A percentile compares a stretch with the other conserved stretches of the same genome.
These are phyloP conservation scores for Lethrus apterus DNA, from an alignment of 1,140 invertebrate genomes.

Conservation along the genomic window DNA sequence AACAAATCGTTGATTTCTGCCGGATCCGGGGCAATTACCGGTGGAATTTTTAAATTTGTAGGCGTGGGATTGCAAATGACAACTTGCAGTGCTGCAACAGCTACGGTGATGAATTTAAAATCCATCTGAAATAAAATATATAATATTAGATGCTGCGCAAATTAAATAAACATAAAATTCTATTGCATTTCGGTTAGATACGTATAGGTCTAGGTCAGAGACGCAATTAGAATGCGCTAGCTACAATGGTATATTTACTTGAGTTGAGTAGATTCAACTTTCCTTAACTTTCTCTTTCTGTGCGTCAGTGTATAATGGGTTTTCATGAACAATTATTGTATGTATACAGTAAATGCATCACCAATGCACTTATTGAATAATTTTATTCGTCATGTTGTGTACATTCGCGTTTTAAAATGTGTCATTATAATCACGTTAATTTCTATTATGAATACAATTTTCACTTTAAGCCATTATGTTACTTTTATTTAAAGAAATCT, in stretches of 20 bases:
- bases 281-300: constrained; percentile 10
- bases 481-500: too few relatives aligned
- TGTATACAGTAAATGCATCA: neutral
- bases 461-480: too few relatives aligned
- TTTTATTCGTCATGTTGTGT: neutral
- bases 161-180: neutral
- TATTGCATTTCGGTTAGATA: too few relatives aligned
- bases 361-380: neutral
- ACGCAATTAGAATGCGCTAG: neutral
- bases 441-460: too few relatives aligned
- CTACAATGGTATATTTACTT: neutral
- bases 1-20: constrained; percentile 5
- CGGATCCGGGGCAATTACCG: neutral
- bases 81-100: neutral
- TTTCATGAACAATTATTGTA: neutral
- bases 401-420: neutral
- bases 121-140: constrained; percentile 4
- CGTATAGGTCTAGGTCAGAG: neutral
- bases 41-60: neutral
- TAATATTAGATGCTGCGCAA: too few relatives aligned
- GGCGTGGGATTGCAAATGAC: neutral
- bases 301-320: constrained; percentile 3
- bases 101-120: neutral
- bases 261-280: constrained; percentile 2
- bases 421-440: neutral